Conservation (phyloP, 2,113 vertebrate species). For the Nothocercus julius region DNA sequence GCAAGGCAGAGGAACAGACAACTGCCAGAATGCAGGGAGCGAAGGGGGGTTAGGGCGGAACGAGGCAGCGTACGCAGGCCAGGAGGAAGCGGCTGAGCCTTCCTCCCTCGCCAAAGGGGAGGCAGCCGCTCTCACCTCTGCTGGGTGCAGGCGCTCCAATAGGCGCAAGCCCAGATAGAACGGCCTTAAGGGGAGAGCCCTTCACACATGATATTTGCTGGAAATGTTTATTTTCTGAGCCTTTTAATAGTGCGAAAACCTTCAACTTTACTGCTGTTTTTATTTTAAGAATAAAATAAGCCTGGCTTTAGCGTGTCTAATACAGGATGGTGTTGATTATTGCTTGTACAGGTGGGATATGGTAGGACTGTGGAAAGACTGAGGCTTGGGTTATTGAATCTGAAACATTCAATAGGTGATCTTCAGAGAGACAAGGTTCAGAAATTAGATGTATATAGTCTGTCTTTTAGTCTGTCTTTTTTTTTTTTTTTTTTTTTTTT, state of each 20-base stretch:
- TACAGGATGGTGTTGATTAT: slow-evolving; percentile 32
- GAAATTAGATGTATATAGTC: neutral
- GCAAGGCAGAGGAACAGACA: neutral
- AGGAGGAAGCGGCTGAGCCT: slow-evolving; percentile 3
- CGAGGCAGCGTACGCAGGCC: neutral
- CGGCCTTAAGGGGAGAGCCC: slow-evolving; percentile 31
- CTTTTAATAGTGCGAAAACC: slow-evolving; percentile 56
- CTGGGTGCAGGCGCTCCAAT: slow-evolving; percentile 60
- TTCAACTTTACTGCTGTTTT: slow-evolving; percentile 68
- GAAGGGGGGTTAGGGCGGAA: neutral
- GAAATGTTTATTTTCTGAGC: slow-evolving; percentile 69
- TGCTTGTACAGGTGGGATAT: neutral
- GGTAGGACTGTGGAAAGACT: neutral
- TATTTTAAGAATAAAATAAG: slow-evolving; percentile 75
- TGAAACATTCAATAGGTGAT: neutral
- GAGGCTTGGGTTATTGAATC: neutral
- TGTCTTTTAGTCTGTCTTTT: neutral
- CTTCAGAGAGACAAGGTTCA: neutral
- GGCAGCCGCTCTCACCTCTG: neutral
- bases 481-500: no score
- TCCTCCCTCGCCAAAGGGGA: slow-evolving; percentile 41
- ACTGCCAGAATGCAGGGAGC: neutral
- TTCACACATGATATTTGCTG: slow-evolving; percentile 16
- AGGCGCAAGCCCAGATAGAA: slow-evolving; percentile 74
- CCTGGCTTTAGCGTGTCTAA: slow-evolving; percentile 63